Evolutionary conservation across 2,888 invertebrate species (phyloP).

Genomic region (Cryptops parisi): DNA sequence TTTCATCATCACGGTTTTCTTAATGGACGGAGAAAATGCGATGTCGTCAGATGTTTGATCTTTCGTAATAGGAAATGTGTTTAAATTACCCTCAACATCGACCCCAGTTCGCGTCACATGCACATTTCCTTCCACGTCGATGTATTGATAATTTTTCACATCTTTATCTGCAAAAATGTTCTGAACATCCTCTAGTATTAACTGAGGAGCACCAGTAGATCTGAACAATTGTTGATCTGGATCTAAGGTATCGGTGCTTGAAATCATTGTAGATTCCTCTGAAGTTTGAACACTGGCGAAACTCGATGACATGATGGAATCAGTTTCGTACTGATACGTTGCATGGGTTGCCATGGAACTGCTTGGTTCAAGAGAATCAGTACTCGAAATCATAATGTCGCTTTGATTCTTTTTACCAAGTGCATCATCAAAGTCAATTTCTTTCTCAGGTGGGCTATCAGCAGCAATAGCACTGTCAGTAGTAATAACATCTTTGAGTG

Average conservation of each 20-base stretch:
- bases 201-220: slow-evolving; percentile 2
- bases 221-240: slow-evolving; percentile 25
- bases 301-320: slow-evolving; percentile 73
- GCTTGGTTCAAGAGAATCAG: slow-evolving; percentile 58
- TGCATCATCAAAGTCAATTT: slow-evolving; percentile 23
- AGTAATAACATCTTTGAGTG: slow-evolving; percentile 36
- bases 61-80: background rate
- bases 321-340: slow-evolving; percentile 67
- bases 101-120: background rate
- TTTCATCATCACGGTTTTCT: slow-evolving; percentile 37
- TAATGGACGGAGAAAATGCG: slow-evolving; percentile 27
- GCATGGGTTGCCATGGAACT: slow-evolving; percentile 68
- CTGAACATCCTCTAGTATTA: slow-evolving; percentile 1
- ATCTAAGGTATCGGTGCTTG: slow-evolving; percentile 54
- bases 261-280: slow-evolving; percentile 67
- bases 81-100: background rate
- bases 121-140: slow-evolving; percentile 18
- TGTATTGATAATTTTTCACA: slow-evolving; percentile 11
- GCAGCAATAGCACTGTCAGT: too few species aligned
- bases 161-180: slow-evolving; percentile 10
- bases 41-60: background rate
- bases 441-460: slow-evolving; percentile 30
- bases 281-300: slow-evolving; percentile 47
- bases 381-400: slow-evolving; percentile 44
- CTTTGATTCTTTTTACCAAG: slow-evolving; percentile 16